phyloP scores from a whole-genome alignment of 2,888 invertebrate genomes.

The Cryptocheilus praepositus region DNA sequence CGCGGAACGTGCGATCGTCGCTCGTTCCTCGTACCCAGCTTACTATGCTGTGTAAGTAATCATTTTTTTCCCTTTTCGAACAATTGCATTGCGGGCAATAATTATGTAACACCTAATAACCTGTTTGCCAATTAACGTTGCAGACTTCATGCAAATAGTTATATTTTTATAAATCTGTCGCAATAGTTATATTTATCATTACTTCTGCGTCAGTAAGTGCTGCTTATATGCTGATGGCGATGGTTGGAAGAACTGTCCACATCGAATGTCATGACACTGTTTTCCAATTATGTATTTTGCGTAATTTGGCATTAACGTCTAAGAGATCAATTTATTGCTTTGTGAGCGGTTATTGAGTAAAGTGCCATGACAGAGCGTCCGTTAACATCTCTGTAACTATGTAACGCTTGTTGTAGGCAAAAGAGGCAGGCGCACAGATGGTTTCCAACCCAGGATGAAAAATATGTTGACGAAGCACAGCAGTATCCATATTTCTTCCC shows the following conservation, averaged over 20 bases:
- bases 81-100: conserved; percentile 1
- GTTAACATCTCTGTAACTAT: neutral
- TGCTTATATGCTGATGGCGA: too few relatives aligned
- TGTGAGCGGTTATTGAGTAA: too few relatives aligned
- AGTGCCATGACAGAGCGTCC: too few relatives aligned
- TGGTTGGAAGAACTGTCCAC: too few relatives aligned
- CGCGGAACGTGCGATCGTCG: neutral
- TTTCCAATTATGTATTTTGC: neutral
- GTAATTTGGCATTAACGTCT: neutral
- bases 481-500: too few relatives aligned
- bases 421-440: conserved; percentile 34
- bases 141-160: too few relatives aligned
- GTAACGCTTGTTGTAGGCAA: conserved; percentile 30
- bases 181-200: too few relatives aligned
- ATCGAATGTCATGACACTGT: neutral
- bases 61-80: conserved; percentile 5
- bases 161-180: too few relatives aligned
- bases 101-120: conserved; percentile 34
- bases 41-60: conserved; percentile 4
- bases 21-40: neutral
- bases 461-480: neutral
- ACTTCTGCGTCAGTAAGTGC: too few relatives aligned
- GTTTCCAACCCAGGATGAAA: conserved; percentile 12
- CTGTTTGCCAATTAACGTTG: neutral
- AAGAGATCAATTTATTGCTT: neutral